phyloP scores from a whole-genome alignment of 2,888 invertebrate genomes.

The Andrena hattorfiana region DNA sequence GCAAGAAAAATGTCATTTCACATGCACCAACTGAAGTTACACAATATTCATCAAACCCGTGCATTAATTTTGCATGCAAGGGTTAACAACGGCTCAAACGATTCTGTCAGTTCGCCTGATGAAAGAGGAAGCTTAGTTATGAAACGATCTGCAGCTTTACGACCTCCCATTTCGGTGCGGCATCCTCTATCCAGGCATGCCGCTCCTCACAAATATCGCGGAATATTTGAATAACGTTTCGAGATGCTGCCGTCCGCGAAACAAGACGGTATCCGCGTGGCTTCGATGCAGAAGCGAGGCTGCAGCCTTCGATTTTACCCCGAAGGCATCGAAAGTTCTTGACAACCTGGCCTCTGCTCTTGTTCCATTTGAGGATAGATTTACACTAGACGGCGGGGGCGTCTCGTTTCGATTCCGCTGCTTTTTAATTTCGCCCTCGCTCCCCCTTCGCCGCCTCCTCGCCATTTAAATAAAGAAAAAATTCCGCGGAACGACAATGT shows the following conservation, averaged over 20 bases:
- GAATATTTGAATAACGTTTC: slow-evolving; percentile 62
- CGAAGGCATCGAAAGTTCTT: slow-evolving; percentile 36
- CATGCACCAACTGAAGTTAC: too few relatives aligned
- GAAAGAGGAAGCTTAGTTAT: neutral
- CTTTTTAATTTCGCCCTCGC: slow-evolving; percentile 44
- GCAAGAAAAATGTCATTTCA: too few relatives aligned
- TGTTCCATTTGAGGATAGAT: slow-evolving; percentile 38
- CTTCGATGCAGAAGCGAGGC: slow-evolving; percentile 34
- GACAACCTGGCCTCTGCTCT: slow-evolving; percentile 27
- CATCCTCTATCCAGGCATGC: neutral
- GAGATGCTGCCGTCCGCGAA: slow-evolving; percentile 31
- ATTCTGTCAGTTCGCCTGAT: neutral
- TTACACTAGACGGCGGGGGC: slow-evolving; percentile 41
- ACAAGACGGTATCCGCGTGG: slow-evolving; percentile 43
- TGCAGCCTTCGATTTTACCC: slow-evolving; percentile 66
- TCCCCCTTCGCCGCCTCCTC: neutral
- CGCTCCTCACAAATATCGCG: slow-evolving; percentile 11
- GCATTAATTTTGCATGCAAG: neutral
- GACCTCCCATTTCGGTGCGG: neutral
- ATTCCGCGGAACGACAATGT: slow-evolving; percentile 38
- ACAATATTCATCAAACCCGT: neutral
- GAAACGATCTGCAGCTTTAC: neutral
- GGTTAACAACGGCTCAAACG: neutral
- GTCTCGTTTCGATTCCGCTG: slow-evolving; percentile 33
- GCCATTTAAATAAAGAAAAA: neutral